Conservation (phyloP, 2,113 vertebrate genomes). For the Todiramphus saurophagus region DNA sequence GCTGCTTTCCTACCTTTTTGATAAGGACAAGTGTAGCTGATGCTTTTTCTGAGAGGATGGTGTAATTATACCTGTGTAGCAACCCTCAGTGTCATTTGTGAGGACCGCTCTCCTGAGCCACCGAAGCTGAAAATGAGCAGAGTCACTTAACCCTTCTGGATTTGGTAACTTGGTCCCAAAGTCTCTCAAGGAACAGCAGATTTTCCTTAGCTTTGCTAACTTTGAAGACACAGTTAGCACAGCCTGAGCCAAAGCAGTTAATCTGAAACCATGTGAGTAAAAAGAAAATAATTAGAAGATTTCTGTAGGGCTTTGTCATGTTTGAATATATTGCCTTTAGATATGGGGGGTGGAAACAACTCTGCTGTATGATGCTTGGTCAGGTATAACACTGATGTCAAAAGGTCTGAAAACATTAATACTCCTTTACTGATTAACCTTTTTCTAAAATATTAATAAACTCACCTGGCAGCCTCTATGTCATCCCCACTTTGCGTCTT, state of each 20-base stretch:
- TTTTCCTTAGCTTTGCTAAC: background rate
- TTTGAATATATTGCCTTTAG: background rate
- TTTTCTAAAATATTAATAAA: slow-evolving; percentile 25
- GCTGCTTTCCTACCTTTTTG: background rate
- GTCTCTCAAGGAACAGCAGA: background rate
- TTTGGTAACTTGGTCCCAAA: background rate
- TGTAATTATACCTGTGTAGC: background rate
- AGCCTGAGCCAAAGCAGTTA: background rate
- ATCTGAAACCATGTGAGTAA: background rate
- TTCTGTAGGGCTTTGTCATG: background rate
- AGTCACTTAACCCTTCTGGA: background rate
- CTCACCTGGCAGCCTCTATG: slow-evolving; percentile 21
- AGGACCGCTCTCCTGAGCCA: background rate
- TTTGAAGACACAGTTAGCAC: background rate
- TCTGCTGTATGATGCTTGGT: background rate
- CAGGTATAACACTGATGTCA: background rate
- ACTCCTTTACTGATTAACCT: background rate
- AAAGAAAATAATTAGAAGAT: background rate
- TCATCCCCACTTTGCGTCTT: background rate
- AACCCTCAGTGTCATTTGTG: rapidly evolving
- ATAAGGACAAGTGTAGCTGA: background rate
- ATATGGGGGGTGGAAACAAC: background rate
- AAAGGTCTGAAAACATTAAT: background rate
- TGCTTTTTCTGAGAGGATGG: background rate
- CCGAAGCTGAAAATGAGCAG: background rate